A percentile compares a stretch with the other conserved stretches of the same genome.
phyloP scores from a whole-genome alignment of 92 coral and sea anemone species.

The Palythoa grandis region DNA sequence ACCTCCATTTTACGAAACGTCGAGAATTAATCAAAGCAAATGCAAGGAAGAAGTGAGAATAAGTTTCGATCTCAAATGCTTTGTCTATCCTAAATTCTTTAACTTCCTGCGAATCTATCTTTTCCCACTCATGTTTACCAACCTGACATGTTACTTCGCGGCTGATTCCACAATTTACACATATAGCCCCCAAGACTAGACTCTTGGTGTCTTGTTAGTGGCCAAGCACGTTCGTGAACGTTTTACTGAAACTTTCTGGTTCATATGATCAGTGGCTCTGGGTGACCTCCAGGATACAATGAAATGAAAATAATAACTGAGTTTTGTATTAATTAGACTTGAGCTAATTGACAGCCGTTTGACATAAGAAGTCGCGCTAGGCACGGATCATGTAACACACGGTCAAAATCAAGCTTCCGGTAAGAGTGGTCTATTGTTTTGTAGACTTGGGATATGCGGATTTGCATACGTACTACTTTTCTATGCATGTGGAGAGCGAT shows the following conservation, averaged over 20 bases:
- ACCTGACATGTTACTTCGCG: slow-evolving; percentile 18
- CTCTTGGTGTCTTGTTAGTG: background rate
- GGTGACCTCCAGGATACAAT: slow-evolving; percentile 38
- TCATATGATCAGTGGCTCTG: slow-evolving; percentile 30
- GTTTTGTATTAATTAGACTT: slow-evolving; percentile 40
- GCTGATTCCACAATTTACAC: slow-evolving; percentile 18
- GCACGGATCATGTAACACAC: slow-evolving; percentile 44
- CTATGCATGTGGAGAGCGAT: background rate
- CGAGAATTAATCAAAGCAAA: slow-evolving; percentile 1
- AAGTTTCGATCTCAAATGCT: slow-evolving; percentile 13
- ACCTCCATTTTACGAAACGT: background rate
- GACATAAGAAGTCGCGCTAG: slow-evolving; percentile 23
- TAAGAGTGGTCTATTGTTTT: slow-evolving; percentile 21
- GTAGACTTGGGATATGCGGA: background rate
- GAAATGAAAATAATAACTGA: slow-evolving; percentile 46
- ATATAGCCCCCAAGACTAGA: slow-evolving; percentile 7
- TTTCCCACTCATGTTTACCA: slow-evolving; percentile 21
- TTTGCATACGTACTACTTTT: background rate
- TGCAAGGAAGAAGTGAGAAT: background rate
- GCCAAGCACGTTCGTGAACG: slow-evolving; percentile 11
- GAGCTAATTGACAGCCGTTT: slow-evolving; percentile 45
- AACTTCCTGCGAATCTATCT: slow-evolving; percentile 45
- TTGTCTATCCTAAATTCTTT: slow-evolving; percentile 38
- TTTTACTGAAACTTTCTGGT: slow-evolving; percentile 18
- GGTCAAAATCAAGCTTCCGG: slow-evolving; percentile 39